phyloP scores from a whole-genome alignment of 1,140 invertebrate genomes.

The Idris sp. region DNA sequence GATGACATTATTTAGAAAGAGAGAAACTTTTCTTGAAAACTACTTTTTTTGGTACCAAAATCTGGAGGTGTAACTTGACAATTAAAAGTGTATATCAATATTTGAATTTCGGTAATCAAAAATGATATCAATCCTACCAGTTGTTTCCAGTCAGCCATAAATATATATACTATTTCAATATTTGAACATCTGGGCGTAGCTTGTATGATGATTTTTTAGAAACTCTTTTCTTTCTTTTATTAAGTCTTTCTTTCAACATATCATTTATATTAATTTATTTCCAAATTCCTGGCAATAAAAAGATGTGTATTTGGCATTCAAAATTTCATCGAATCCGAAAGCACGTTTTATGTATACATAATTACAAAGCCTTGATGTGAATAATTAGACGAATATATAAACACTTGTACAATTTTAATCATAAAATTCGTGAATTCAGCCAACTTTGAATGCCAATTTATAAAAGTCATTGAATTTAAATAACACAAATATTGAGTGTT shows the following conservation, averaged over 20 bases:
- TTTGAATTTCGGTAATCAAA: conserved; percentile 19
- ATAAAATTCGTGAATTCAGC: conserved; percentile 23
- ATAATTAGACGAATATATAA: conserved; percentile 27
- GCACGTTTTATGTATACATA: too few relatives aligned
- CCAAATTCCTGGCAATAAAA: conserved; percentile 2
- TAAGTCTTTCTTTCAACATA: conserved; percentile 3
- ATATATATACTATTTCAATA: conserved; percentile 40
- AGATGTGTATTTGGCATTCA: conserved; percentile 1
- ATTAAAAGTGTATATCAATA: conserved; percentile 24
- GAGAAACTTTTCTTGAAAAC: too few relatives aligned
- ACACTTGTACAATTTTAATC: conserved; percentile 32
- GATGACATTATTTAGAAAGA: too few relatives aligned
- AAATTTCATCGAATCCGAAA: conserved; percentile 13
- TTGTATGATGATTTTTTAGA: conserved; percentile 22
- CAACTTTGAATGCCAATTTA: conserved; percentile 11
- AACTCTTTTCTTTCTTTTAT: conserved; percentile 1
- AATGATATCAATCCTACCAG: conserved; percentile 3
- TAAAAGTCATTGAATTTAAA: conserved; percentile 31
- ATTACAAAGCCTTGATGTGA: conserved; percentile 34
- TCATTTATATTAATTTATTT: conserved; percentile 7
- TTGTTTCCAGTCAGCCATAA: conserved; percentile 7
- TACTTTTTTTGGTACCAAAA: too few relatives aligned
- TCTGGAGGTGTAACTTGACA: too few relatives aligned
- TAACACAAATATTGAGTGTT: conserved; percentile 32
- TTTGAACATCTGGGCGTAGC: conserved; percentile 33